Conservation (phyloP, 1,140 invertebrate genomes). For the Caenorhabditis elegans region DNA sequence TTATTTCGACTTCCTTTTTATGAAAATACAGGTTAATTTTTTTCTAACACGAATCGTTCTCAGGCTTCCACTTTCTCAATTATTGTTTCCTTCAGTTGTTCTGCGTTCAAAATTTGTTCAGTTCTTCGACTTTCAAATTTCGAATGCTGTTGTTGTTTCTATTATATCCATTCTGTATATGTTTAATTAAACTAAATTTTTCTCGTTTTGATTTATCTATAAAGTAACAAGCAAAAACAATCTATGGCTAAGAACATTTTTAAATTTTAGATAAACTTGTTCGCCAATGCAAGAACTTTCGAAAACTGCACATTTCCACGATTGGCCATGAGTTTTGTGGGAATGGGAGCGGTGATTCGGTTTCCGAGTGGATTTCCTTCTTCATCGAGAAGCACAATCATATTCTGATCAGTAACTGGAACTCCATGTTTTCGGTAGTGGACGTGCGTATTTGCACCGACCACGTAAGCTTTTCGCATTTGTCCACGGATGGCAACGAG, state of each 20-base stretch:
- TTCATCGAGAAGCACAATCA: slow-evolving; percentile 80
- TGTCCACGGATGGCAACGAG: slow-evolving; percentile 93
- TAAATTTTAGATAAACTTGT: slow-evolving; percentile 79
- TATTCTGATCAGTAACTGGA: slow-evolving; percentile 93
- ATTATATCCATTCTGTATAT: too few relatives aligned
- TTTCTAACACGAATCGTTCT: background rate
- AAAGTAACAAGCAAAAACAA: background rate
- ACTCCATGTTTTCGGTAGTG: slow-evolving; percentile 80
- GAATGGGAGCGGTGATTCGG: slow-evolving; percentile 89
- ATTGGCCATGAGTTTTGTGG: slow-evolving; percentile 83
- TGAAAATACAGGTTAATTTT: background rate
- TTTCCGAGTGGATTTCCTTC: slow-evolving; percentile 84
- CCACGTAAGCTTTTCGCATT: slow-evolving; percentile 91
- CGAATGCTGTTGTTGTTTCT: background rate
- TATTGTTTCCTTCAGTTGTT: background rate
- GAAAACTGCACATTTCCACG: slow-evolving; percentile 81
- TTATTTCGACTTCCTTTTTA: background rate
- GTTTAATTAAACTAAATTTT: too few relatives aligned
- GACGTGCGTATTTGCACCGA: slow-evolving; percentile 77
- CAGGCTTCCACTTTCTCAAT: background rate
- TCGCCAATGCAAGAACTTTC: slow-evolving; percentile 88
- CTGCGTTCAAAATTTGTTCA: background rate
- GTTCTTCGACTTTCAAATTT: background rate
- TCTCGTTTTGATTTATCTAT: background rate
- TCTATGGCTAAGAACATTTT: slow-evolving; percentile 38